A percentile compares a stretch with the other conserved stretches of the same genome.
Evolutionary conservation across 2,888 invertebrate genomes (phyloP).

Genomic region (Parnassius mnemosyne): DNA sequence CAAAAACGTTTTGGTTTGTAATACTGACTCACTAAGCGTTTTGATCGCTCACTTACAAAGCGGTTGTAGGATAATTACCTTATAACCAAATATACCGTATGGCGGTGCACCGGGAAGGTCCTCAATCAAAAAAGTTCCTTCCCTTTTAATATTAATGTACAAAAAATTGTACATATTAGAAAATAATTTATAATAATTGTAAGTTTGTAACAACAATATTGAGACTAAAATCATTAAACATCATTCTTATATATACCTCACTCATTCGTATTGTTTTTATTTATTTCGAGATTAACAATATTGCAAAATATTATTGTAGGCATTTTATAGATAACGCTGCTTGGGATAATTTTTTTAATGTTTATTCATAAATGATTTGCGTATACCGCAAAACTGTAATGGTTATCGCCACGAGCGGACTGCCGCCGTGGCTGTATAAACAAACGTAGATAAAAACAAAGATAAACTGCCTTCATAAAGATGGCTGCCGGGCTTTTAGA

Average conservation of each 20-base stretch:
- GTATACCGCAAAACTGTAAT: conserved; percentile 38
- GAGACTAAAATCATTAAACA: no score
- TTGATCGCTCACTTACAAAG: conserved; percentile 41
- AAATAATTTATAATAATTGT: no score
- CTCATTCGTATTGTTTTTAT: background rate
- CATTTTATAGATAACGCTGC: conserved; percentile 8
- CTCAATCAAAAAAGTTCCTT: background rate
- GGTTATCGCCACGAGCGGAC: conserved; percentile 37
- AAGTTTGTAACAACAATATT: no score
- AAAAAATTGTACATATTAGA: no score
- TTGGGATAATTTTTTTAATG: conserved; percentile 8
- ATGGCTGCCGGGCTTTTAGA: conserved; percentile 44
- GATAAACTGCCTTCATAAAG: conserved; percentile 59
- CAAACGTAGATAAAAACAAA: conserved; percentile 50
- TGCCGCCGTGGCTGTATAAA: conserved; percentile 55
- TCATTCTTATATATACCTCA: no score
- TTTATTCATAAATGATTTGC: conserved; percentile 23
- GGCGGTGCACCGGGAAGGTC: conserved; percentile 12
- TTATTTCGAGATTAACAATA: background rate
- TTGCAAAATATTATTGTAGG: conserved; percentile 1
- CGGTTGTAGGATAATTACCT: conserved; percentile 24
- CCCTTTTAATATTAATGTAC: no score
- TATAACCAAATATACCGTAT: conserved; percentile 24
- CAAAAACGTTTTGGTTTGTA: no score
- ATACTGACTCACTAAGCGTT: no score